Percentiles rank a stretch among this genome's conserved stretches.
Evolutionary conservation across 2,888 invertebrate genomes (phyloP).

Genomic region (Smittia aterrima): DNA sequence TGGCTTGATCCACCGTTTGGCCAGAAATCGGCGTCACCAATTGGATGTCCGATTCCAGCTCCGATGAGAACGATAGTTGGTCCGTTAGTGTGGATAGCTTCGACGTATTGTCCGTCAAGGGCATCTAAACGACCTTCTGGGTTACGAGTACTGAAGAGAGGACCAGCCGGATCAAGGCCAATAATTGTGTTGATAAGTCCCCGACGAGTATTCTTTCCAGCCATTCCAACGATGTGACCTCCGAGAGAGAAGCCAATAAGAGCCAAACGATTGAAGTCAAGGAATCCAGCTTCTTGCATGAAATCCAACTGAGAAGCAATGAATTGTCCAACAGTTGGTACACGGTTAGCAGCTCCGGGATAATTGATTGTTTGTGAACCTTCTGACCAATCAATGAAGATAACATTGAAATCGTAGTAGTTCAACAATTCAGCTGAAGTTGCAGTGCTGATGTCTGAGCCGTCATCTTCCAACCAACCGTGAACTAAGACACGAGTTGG

Average conservation of each 20-base stretch:
- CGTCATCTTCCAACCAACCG: too few species aligned
- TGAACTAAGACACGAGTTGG: conserved; percentile 10
- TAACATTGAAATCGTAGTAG: too few species aligned
- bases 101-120: conserved; percentile 50
- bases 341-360: conserved; percentile 47
- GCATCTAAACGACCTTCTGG: conserved; percentile 49
- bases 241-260: conserved; percentile 53
- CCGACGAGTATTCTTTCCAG: conserved; percentile 47
- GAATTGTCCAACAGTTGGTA: conserved; percentile 48
- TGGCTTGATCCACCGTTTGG: conserved; percentile 52
- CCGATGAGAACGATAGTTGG: conserved; percentile 44
- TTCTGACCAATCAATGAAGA: conserved; percentile 51
- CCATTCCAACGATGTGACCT: conserved; percentile 50
- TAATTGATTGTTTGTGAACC: conserved; percentile 49
- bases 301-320: conserved; percentile 48
- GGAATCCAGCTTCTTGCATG: conserved; percentile 44
- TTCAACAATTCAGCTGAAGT: too few species aligned
- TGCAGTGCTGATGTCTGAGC: too few species aligned
- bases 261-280: conserved; percentile 47
- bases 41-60: too few species aligned
- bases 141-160: conserved; percentile 47
- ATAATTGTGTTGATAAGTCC: conserved; percentile 43
- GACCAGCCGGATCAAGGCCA: conserved; percentile 53
- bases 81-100: conserved; percentile 52
- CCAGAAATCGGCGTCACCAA: conserved; percentile 53